Base-by-base conservation (phyloP, 2,797 vertebrate species). In the Zenarchopterus dispar region DNA sequence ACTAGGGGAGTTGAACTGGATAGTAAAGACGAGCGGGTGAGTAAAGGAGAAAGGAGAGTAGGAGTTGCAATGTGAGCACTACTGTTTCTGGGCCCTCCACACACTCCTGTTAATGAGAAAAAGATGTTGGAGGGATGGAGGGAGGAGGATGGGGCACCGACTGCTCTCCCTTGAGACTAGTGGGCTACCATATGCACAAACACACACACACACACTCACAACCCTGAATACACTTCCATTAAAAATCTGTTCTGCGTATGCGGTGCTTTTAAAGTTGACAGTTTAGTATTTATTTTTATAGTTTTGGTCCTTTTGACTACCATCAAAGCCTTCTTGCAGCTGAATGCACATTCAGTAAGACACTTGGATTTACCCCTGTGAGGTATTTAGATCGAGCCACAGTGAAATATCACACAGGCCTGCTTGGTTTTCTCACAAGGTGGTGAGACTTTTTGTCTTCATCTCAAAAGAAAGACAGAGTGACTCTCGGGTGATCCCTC, bases 61-160 rank as follows among this genome's bases (percentile, higher is more conserved):
- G 68, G 75, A 77, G 73, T 59, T 81, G 89, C 90, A 87, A 89
- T 90, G 86, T 86, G 88, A 93, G 89, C 77, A 85, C 92, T 90
- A 91, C 88, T 90, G 92, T 93, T 93, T 82, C 81, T 87, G 82
- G 77, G 77, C 78, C 61, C 75, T 86, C 78, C 81, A 69, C 91
- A 90, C 86, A 88, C 76, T 67, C 54, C 80, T 83, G 79, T 67
- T 93, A 93, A 94, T 93, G 90, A 92, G 89, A 92, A 92, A 91
- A 94, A 93, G 91, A 93, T 94, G 92, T 92, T 62, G 62, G 80
- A 47, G 59, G 23, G 26, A 67, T n/a, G 18, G 18, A 22, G 50
- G 69, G 78, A 69, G 83, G 72, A 71, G 70, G 82, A 82, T 56
- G 72, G 13, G 78, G 77, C 56, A 65, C 54, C 56, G 59, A 54